A percentile compares a stretch with the other conserved stretches of the same genome.
Conservation (phyloP, 2,888 invertebrate species). For the Leucania comma region DNA sequence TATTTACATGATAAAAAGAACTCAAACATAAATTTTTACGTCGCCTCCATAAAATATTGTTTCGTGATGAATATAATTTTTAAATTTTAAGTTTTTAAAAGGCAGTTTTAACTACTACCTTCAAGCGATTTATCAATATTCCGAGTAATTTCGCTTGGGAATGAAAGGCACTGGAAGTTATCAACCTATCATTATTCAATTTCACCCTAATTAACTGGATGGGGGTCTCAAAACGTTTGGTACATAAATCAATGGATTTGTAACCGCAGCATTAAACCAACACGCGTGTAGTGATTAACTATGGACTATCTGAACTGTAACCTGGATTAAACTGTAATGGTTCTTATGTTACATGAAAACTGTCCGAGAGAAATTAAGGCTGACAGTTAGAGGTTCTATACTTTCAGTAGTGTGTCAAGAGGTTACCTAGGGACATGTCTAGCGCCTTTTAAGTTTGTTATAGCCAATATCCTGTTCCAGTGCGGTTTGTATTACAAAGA, state of each 20-base stretch:
- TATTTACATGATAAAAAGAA: slow-evolving; percentile 12
- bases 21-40: slow-evolving; percentile 25
- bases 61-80: slow-evolving; percentile 43
- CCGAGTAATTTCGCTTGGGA: slow-evolving; percentile 64
- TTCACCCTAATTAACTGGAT: slow-evolving; percentile 76
- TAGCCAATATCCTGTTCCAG: slow-evolving; percentile 80
- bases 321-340: slow-evolving; percentile 29
- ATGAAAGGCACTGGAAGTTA: slow-evolving; percentile 67
- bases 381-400: slow-evolving; percentile 26
- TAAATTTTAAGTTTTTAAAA: slow-evolving; percentile 10
- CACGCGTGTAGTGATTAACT: slow-evolving; percentile 62
- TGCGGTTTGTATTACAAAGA: slow-evolving; percentile 80
- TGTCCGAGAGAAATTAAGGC: slow-evolving; percentile 4
- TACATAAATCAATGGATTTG: slow-evolving; percentile 70
- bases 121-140: slow-evolving; percentile 64
- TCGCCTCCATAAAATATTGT: slow-evolving; percentile 36
- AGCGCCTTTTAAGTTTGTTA: slow-evolving; percentile 79
- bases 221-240: slow-evolving; percentile 68
- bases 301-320: slow-evolving; percentile 49
- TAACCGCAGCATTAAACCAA: slow-evolving; percentile 64
- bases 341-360: not conserved
- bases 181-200: slow-evolving; percentile 78
- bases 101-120: slow-evolving; percentile 49
- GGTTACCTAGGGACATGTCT: slow-evolving; percentile 76
- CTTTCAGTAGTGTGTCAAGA: slow-evolving; percentile 74